Base-by-base conservation (phyloP, 53 echinoderm and acorn worm genomes). In the Astropecten irregularis region DNA sequence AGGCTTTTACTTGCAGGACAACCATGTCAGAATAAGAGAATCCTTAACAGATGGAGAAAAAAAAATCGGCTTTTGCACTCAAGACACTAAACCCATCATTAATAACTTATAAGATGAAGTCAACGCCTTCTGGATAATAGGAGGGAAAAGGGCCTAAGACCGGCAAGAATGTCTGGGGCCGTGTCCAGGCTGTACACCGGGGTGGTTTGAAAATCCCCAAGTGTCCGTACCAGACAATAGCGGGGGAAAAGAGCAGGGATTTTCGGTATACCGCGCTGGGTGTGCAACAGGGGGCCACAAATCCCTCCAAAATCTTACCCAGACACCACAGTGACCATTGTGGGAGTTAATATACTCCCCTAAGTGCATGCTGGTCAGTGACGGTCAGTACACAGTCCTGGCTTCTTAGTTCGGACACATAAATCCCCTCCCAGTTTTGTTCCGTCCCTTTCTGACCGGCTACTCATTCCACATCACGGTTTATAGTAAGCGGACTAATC, bases 41-140 rank as follows among this genome's bases (percentile, higher is more conserved):
- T n/a, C n/a, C n/a, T n/a, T n/a, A n/a, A n/a, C n/a, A n/a, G n/a
- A n/a, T n/a, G n/a, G n/a, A n/a, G n/a, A n/a, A 66, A 66, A 7
- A 66, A 36, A 79, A 79, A 79, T 79, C 79, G 62, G 79, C 60
- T 46, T 79, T 79, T 40, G 46, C 22, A 38, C 25, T 60, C 61
- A 47, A n/a, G 38, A n/a, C 79, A 14, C 49, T 79, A 62, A 62
- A 47, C 79, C 79, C 47, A 33, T 79, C 79, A 62, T 79, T 79
- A 79, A 46, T 79, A 61, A 62, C 62, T 9, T 40, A 31, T n/a
- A 62, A 62, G 62, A 79, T 4, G 79, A 79, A 79, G 61, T 79
- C 79, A 79, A 79, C 79, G 79, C 79, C 47, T 79, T 44, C n/a
- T n/a, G 28, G 6, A 48, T 62, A 79, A 62, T 79, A 74, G 39